Evolutionary conservation across 1,140 invertebrate species (phyloP).

Genomic region (Theocolax elegans): DNA sequence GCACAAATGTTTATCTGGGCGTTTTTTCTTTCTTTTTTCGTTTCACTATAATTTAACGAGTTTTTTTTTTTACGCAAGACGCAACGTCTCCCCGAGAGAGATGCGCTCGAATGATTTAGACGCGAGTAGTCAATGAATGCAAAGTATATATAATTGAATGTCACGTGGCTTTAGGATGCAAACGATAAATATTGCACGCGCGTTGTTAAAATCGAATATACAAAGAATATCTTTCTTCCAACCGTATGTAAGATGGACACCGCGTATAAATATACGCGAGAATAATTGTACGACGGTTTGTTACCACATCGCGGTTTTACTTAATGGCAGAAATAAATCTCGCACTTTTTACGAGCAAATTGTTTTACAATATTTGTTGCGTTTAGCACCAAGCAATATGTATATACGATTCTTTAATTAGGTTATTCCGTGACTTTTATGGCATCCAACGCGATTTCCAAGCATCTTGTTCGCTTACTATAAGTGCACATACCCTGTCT

Average conservation of each 20-base stretch:
- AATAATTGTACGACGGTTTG: background rate
- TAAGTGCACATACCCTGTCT: too few species aligned
- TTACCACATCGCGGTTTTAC: background rate
- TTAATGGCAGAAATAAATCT: slow-evolving; percentile 13
- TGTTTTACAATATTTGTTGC: background rate
- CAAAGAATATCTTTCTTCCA: background rate
- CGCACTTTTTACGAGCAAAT: background rate
- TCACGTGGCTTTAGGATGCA: background rate
- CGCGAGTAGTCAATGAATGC: too few species aligned
- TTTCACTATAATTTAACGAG: too few species aligned
- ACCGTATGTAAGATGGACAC: background rate
- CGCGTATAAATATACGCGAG: background rate
- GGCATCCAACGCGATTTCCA: too few species aligned
- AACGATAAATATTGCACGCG: background rate
- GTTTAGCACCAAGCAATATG: background rate
- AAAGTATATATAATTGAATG: background rate
- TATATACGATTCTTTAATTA: background rate
- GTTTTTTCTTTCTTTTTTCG: background rate
- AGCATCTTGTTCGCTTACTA: too few species aligned
- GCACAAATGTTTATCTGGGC: slow-evolving; percentile 10
- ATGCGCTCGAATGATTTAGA: background rate
- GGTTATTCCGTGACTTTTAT: too few species aligned
- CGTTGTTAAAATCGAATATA: slow-evolving; percentile 2
- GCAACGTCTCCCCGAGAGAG: background rate
- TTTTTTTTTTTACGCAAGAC: slow-evolving; percentile 19